Evolutionary conservation across 2,888 invertebrate genomes (phyloP).

Genomic region (Molorchus minor): DNA sequence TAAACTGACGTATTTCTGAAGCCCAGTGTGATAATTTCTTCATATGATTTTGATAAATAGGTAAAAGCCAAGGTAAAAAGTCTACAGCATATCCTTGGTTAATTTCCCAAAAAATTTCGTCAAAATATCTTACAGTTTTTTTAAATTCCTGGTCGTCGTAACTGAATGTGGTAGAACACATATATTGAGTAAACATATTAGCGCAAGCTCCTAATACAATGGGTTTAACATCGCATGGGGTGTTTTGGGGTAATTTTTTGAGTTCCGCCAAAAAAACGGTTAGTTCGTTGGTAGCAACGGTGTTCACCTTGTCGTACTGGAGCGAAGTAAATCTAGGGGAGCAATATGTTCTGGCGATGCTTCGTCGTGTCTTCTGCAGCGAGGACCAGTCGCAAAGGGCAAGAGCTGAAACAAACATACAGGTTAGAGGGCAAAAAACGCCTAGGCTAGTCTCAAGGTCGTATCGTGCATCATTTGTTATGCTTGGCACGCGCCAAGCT

Average conservation of each 20-base stretch:
- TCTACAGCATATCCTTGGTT: constrained; percentile 90
- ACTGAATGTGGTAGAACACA: constrained; percentile 83
- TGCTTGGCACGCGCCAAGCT: constrained; percentile 49
- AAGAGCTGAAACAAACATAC: constrained; percentile 70
- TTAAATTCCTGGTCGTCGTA: constrained; percentile 75
- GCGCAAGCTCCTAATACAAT: constrained; percentile 77
- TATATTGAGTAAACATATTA: constrained; percentile 87
- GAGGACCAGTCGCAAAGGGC: constrained; percentile 90
- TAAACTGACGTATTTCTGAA: constrained; percentile 75
- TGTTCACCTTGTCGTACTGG: constrained; percentile 76
- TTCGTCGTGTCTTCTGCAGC: constrained; percentile 80
- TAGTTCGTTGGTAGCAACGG: constrained; percentile 74
- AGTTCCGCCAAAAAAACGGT: constrained; percentile 69
- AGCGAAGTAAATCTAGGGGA: constrained; percentile 80
- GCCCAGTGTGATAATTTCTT: constrained; percentile 76
- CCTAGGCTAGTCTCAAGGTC: constrained; percentile 51
- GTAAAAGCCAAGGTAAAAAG: constrained; percentile 83
- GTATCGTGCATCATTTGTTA: constrained; percentile 41
- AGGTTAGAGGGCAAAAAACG: constrained; percentile 49
- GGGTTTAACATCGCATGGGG: constrained; percentile 72
- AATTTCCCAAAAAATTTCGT: constrained; percentile 91
- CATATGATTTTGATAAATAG: constrained; percentile 76
- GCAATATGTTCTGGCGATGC: constrained; percentile 81
- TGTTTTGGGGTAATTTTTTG: constrained; percentile 61
- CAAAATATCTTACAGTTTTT: constrained; percentile 74